Evolutionary conservation across 2,888 invertebrate species (phyloP), one percentile per base, ranked within the genome.

Genomic region (Ectemnius continuus): DNA sequence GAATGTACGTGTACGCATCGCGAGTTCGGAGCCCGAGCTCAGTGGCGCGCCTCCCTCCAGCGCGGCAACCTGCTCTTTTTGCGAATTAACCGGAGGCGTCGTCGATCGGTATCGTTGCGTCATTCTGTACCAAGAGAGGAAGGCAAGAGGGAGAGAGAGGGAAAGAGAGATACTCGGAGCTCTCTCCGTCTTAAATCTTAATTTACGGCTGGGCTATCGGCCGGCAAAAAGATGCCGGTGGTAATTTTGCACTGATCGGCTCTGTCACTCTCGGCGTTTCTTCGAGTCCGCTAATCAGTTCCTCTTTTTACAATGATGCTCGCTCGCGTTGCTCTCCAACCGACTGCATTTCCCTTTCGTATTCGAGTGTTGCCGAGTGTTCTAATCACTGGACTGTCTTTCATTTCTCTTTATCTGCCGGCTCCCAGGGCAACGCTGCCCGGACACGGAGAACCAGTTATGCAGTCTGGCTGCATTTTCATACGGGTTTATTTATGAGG

Each of bases 61-160:
- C 72, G 69, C 72, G 68, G 75, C 52, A 73, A 61, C 36, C 59
- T 67, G 62, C 59, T 75, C 70, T 72, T 72, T 76, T 81, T 78
- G 69, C 61, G 71, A 78, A 68, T 73, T 81, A 69, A 70, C 67
- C 78, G 64, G 63, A 77, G 77, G 79, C 75, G 72, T 78, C 78
- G 66, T 68, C 73, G 72, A 74, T 76, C 70, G 76, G 73, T 76
- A 74, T 81, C 67, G 70, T 72, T 66, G 48, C 56, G 60, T 61
- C 47, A 26, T 62, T 69, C 59, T 36, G 36, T 36, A 36, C 36
- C 36, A 11, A 36, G 36, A 36, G 36, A 36, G 36, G 36, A 11
- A 36, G 36, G 11, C 3, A 23, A 23, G 23, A 23, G 23, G 2
- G 23, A 23, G 23, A 23, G 23, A 23, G 23, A 23, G 23, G 23